A percentile compares a stretch with the other conserved stretches of the same genome.
phyloP scores from a whole-genome alignment of 2,113 vertebrate species.

The Mesoclemmys tuberculata region DNA sequence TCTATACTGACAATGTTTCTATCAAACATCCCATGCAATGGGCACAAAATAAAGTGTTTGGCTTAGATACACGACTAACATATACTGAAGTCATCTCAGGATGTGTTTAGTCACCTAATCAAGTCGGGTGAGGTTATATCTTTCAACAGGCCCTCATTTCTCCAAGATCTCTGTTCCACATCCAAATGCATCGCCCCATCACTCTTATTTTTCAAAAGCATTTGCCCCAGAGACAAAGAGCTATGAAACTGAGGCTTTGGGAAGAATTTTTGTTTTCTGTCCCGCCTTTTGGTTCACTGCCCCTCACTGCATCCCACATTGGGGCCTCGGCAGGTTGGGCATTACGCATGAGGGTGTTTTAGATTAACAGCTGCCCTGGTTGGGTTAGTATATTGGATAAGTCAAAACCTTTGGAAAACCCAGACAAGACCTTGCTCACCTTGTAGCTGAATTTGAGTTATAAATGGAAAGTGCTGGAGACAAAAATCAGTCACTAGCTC shows the following conservation, averaged over 20 bases:
- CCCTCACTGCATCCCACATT: neutral
- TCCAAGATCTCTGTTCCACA: neutral
- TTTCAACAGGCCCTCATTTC: neutral
- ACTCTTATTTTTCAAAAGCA: neutral
- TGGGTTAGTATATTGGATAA: neutral
- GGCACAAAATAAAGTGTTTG: neutral
- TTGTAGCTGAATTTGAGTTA: neutral
- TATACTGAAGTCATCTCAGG: neutral
- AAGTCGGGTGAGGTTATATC: neutral
- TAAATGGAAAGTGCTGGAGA: accelerated
- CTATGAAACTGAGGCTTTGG: neutral
- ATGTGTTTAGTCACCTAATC: neutral
- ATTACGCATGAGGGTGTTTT: neutral
- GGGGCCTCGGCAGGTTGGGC: neutral
- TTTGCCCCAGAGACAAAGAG: neutral
- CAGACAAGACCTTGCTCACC: neutral
- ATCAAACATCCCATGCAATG: neutral
- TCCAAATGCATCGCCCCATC: neutral
- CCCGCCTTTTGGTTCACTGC: neutral
- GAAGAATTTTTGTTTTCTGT: neutral
- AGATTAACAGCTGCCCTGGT: neutral
- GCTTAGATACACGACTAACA: neutral
- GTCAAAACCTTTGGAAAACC: neutral
- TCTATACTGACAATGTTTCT: neutral
- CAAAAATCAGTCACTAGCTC: neutral